These are phyloP conservation scores for Poeciliopsis prolifica DNA, from an alignment of 2,113 vertebrate genomes.

Conservation along the genomic window DNA sequence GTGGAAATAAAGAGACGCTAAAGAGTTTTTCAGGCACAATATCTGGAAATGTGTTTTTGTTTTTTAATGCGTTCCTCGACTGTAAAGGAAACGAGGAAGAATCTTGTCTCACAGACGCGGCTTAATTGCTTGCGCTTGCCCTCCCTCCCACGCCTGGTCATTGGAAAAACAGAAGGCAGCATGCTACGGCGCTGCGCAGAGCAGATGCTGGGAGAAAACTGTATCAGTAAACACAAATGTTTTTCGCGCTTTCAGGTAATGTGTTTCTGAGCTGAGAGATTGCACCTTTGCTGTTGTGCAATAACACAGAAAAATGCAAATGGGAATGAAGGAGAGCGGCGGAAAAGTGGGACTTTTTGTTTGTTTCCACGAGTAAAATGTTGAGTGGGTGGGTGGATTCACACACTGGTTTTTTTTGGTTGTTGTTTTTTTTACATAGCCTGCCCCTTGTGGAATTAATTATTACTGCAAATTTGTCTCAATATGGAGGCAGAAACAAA, in stretches of 20 bases:
- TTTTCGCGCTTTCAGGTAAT: conserved; percentile 51
- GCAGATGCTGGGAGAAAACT: conserved; percentile 45
- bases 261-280: conserved; percentile 38
- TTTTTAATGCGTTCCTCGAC: neutral
- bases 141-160: conserved; percentile 22
- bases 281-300: conserved; percentile 5
- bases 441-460: conserved; percentile 45
- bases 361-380: conserved; percentile 28
- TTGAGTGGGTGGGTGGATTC: conserved; percentile 27
- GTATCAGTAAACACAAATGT: conserved; percentile 28
- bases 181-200: conserved; percentile 24
- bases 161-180: conserved; percentile 38
- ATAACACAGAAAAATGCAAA: conserved; percentile 5
- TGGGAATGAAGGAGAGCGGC: neutral
- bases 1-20: conserved; percentile 27
- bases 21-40: conserved; percentile 4
- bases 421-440: too few relatives aligned
- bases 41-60: neutral
- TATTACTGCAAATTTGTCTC: conserved; percentile 18
- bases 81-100: conserved; percentile 3
- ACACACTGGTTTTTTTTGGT: neutral
- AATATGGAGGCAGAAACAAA: neutral
- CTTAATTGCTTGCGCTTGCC: conserved; percentile 1
- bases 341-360: conserved; percentile 9
- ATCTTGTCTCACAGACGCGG: conserved; percentile 1